Evolutionary conservation across 2,113 vertebrate genomes (phyloP), one percentile per base, ranked within the genome.

Genomic region (Chloropsis cyanopogon): DNA sequence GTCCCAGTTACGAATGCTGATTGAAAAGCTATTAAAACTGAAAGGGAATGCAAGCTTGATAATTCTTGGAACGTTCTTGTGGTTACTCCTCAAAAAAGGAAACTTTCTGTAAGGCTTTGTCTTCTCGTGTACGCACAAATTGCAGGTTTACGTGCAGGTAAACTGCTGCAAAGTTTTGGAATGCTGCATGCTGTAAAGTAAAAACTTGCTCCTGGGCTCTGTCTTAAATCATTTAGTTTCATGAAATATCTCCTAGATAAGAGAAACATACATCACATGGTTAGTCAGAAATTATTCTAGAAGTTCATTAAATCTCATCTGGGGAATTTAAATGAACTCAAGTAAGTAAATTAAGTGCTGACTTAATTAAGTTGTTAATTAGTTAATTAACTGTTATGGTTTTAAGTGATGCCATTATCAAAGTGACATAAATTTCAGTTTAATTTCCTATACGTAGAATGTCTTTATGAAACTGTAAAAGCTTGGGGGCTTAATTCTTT

Each of bases 331-430:
- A 98, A 97, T 97, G 97, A 98, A 97, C 84, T 97, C 97, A 98
- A 98, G 97, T 97, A 98, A 98, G 95, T 97, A 98, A 98, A 98
- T 98, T 98, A 98, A 98, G 85, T 98, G 97, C 97, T 98, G 97
- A 98, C 97, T 98, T 98, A 98, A 98, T 98, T 98, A 98, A 97
- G 97, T 98, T 98, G 98, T 98, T 98, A 98, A 98, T 98, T 98
- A 98, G 97, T 98, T 98, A 98, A 98, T 98, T 98, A 98, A 98
- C 97, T 97, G 88, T 96, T 98, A 97, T 95, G 88, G 94, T 98
- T 98, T 98, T 97, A 98, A 98, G 97, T 97, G 97, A 97, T 98
- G 87, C 96, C 93, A 98, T 98, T 98, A 98, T 97, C 93, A 97
- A 98, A 98, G 65, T 97, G 97, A 98, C 96, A 98, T 97, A 97